Evolutionary conservation across 2,888 invertebrate species (phyloP).

Genomic region (Lithosia quadra): DNA sequence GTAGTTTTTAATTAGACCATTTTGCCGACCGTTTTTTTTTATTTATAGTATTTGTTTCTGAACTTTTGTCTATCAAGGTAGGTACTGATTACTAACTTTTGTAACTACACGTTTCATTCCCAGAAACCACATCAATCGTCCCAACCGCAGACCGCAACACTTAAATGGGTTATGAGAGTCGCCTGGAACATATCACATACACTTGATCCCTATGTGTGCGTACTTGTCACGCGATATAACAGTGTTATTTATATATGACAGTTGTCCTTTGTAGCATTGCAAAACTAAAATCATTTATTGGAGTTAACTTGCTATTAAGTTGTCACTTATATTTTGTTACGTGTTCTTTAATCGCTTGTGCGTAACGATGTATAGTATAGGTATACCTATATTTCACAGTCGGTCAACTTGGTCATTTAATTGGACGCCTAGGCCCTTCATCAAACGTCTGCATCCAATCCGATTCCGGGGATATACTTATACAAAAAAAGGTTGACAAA

Average conservation of each 20-base stretch:
- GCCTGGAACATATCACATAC: too few relatives aligned
- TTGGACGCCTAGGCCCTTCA: too few relatives aligned
- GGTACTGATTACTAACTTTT: background rate
- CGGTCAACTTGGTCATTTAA: too few relatives aligned
- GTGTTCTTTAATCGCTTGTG: too few relatives aligned
- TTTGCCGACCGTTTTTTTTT: too few relatives aligned
- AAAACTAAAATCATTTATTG: background rate
- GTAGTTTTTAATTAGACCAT: too few relatives aligned
- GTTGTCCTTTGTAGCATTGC: background rate
- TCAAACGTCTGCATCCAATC: too few relatives aligned
- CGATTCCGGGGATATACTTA: too few relatives aligned
- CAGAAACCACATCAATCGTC: background rate
- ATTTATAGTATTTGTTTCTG: too few relatives aligned
- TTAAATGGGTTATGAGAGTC: background rate
- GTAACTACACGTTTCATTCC: background rate
- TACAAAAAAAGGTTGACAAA: too few relatives aligned
- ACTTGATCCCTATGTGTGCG: too few relatives aligned
- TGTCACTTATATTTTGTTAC: background rate
- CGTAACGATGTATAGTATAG: too few relatives aligned
- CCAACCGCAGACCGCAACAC: background rate
- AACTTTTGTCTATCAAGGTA: background rate
- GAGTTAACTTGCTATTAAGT: background rate
- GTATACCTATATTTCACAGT: slow-evolving; percentile 34
- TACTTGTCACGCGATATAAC: background rate
- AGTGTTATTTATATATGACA: background rate